phyloP scores from a whole-genome alignment of 2,888 invertebrate genomes.

The Scaptomyza cyrtandrae region DNA sequence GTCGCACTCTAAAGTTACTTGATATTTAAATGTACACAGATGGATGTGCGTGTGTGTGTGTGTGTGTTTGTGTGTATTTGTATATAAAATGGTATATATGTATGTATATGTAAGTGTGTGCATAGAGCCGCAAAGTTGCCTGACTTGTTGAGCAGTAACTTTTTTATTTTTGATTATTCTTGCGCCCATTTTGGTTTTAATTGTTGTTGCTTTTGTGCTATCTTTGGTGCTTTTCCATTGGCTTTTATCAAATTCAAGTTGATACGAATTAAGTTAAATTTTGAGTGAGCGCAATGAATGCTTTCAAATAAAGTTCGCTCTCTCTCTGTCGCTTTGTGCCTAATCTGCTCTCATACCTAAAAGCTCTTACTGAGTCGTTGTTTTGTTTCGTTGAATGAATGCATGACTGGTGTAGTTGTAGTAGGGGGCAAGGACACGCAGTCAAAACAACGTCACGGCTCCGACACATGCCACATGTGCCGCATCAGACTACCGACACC shows the following conservation, averaged over 20 bases:
- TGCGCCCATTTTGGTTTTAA: conserved; percentile 77
- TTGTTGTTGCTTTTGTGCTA: conserved; percentile 38
- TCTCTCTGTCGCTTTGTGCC: neutral
- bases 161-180: conserved; percentile 72
- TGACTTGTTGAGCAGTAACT: conserved; percentile 77
- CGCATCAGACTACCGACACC: conserved; percentile 64
- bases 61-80: conserved; percentile 4
- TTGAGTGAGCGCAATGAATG: conserved; percentile 39
- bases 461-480: conserved; percentile 61
- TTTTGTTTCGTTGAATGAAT: conserved; percentile 31
- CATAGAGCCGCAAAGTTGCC: conserved; percentile 65
- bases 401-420: conserved; percentile 47
- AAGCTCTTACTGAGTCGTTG: conserved; percentile 36
- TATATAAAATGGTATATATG: too few relatives aligned
- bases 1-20: conserved; percentile 54
- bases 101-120: conserved; percentile 42
- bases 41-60: conserved; percentile 12
- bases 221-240: conserved; percentile 76
- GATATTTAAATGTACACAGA: conserved; percentile 50
- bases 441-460: conserved; percentile 56
- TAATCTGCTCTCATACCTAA: conserved; percentile 10
- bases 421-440: conserved; percentile 56
- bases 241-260: conserved; percentile 59
- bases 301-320: neutral
- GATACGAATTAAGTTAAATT: conserved; percentile 52